Percentiles rank a stretch among this genome's conserved stretches.
These are phyloP conservation scores for Platyrinchus mystaceus DNA, from an alignment of 2,797 vertebrate genomes.

Conservation along the genomic window DNA sequence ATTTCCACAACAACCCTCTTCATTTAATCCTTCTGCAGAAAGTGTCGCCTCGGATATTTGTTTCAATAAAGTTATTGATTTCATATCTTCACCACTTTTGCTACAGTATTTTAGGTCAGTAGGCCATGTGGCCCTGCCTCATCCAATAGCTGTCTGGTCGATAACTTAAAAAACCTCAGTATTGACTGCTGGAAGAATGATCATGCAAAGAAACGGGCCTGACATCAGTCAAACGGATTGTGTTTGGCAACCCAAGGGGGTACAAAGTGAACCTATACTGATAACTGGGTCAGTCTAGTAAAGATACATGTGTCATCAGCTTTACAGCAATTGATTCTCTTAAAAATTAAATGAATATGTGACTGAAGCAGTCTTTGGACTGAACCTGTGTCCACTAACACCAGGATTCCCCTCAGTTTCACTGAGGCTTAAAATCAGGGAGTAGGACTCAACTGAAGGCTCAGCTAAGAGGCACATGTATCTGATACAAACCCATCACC, in stretches of 20 bases:
- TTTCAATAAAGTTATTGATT: constrained; percentile 64
- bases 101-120: constrained; percentile 47
- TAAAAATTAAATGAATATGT: constrained; percentile 15
- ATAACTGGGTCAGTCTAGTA: constrained; percentile 4
- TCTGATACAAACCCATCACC: neutral
- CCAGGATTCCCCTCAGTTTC: neutral
- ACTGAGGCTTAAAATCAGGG: neutral
- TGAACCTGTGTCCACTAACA: neutral
- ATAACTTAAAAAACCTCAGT: constrained; percentile 48
- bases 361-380: neutral
- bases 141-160: constrained; percentile 49
- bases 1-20: neutral
- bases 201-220: constrained; percentile 12
- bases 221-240: constrained; percentile 13
- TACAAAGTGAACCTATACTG: neutral
- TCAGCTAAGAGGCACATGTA: neutral
- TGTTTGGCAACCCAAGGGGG: constrained; percentile 37
- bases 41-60: neutral
- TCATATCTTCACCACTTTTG: constrained; percentile 51
- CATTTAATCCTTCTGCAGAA: constrained; percentile 8
- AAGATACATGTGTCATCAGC: constrained; percentile 18
- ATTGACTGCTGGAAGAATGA: constrained; percentile 54
- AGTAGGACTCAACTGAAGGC: neutral
- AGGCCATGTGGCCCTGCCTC: constrained; percentile 51
- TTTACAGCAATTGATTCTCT: constrained; percentile 20